Evolutionary conservation across 53 echinoderm and acorn worm genomes (phyloP), one percentile per base, ranked within the genome.

Genomic region (Astropecten irregularis): DNA sequence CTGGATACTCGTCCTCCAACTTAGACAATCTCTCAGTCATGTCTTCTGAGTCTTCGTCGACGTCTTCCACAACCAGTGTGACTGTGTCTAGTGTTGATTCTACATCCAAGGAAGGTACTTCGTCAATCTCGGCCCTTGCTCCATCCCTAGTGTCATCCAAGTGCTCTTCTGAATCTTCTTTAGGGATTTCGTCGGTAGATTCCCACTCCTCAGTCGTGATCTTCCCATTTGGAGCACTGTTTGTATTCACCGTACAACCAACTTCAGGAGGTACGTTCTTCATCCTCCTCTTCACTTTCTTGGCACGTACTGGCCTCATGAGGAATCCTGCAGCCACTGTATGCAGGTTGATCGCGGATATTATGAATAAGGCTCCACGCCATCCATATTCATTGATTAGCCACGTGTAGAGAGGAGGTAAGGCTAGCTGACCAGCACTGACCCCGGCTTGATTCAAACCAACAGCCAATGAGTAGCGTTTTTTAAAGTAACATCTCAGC

Each of bases 391-490:
- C 2, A 11, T 49, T 49, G 33, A 30, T 51, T 1, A 71, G 49
- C 71, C 27, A 50, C n/a, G 50, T 71, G 35, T 20, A 71, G 50
- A 71, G 49, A 25, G 71, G 71, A 40, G 71, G 49, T 0, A 71
- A 19, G 11, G 20, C 31, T 9, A 71, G 16, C 34, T 71, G 71
- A 0, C 71, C 51, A 29, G 31, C 49, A 49, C 71, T 71, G 50
- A 71, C 2, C n/a, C 71, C 71, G 8, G 50, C 51, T 9, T 16
- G 14, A 7, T 49, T 49, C n/a, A 71, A 10, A 9, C 71, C 33
- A 9, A 32, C 33, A 18, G 51, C 71, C 30, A 71, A 11, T 7
- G 71, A 16, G 51, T 29, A 71, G 11, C 49, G 49, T n/a, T 71
- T 50, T 19, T 71, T 52, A 51, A 71, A 71, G 51, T 71, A 71